Evolutionary conservation across 2,797 vertebrate genomes (phyloP).

Genomic region (Parauchenoglanis ngamensis): DNA sequence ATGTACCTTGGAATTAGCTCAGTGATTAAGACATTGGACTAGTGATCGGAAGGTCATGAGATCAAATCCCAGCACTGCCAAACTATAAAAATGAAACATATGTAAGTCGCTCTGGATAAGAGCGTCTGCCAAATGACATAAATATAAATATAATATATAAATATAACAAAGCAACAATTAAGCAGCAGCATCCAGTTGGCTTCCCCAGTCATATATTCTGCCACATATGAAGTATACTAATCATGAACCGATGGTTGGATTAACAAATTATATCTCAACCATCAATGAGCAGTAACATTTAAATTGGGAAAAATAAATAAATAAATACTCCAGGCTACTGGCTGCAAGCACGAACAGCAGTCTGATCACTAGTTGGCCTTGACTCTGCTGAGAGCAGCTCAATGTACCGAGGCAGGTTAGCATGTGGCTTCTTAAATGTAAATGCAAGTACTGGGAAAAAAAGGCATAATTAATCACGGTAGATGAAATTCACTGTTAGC

Average conservation of each 20-base stretch:
- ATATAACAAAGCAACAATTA: no score
- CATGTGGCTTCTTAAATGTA: background rate
- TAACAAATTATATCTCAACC: background rate
- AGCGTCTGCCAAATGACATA: no score
- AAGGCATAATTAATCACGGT: background rate
- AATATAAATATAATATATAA: no score
- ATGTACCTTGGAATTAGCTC: background rate
- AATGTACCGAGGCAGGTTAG: no score
- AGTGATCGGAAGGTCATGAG: no score
- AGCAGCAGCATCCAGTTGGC: background rate
- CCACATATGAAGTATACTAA: background rate
- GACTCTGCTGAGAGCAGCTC: background rate
- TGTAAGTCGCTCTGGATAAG: no score
- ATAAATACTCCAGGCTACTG: no score
- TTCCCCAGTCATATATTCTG: background rate
- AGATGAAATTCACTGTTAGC: background rate
- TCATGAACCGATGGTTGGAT: background rate
- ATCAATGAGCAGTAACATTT: background rate
- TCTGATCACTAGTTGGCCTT: background rate
- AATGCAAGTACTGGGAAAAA: background rate
- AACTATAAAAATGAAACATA: no score
- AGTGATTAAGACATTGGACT: no score
- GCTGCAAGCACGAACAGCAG: background rate
- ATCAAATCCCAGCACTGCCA: no score
- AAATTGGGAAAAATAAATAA: rapidly evolving